Evolutionary conservation across 2,797 vertebrate species (phyloP), one percentile per base, ranked within the genome.

Genomic region (Nannoperca obscura): DNA sequence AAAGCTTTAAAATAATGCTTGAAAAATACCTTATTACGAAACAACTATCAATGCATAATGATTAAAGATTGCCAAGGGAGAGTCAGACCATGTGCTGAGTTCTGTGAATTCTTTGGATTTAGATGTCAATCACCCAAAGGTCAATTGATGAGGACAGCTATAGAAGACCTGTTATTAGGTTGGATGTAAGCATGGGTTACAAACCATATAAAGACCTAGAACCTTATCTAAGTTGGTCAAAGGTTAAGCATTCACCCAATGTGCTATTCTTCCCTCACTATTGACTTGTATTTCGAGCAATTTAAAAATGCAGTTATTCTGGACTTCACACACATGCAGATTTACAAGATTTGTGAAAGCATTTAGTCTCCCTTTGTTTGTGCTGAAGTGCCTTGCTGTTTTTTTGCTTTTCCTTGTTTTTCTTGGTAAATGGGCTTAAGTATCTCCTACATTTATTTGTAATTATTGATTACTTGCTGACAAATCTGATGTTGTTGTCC

Each of bases 191-290:
- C 15, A 17, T 20, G 13, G 46, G 13, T 32, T 40, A 30, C 36
- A 55, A 44, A 52, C 7, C 9, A 85, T 69, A 69, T 71, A 60
- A 64, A 76, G 11, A 68, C 54, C 60, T 22, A 55, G 58, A 44
- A 54, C 27, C 22, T 79, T 62, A 83, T 82, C 77, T 71, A 24
- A 69, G 42, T 24, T 27, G 73, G 22, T 80, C 72, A 85, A 83
- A 85, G 82, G 75, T 85, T 66, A 76, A 53, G 36, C 52, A 57
- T 40, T 54, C 67, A 40, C 24, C 30, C 36, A 30, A 1, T 34
- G 19, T 61, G 32, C 1, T 54, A 27, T 58, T 62, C 22, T 38
- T 52, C 13, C n/a, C 8, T 72, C 7, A 24, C 13, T 68, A 9
- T 17, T 65, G 50, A 57, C 32, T 4, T n/a, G 14, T 53, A 27